Evolutionary conservation across 92 coral and sea anemone species (phyloP), one percentile per base, ranked within the genome.

Genomic region (Anthopleura xanthogrammica): DNA sequence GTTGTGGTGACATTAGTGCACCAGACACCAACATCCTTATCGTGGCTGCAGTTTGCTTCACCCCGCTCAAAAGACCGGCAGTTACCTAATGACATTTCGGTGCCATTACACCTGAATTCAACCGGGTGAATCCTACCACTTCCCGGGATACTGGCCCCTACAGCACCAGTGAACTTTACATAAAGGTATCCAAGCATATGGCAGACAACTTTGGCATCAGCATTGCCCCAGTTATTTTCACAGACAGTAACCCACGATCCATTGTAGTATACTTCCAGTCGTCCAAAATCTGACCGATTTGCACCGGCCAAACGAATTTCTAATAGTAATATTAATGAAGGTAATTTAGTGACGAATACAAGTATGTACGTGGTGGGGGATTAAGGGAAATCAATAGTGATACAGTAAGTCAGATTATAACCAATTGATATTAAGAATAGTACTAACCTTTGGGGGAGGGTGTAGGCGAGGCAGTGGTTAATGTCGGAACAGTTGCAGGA

Each of bases 181-280:
- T 57, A 46, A 2, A 74, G 88, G 48, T 75, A 90, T 5, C 90
- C 88, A 75, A 90, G 42, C 89, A 87, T 87, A 6, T 91, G 90
- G 57, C 93, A 90, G 40, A 88, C 91, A n/a, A 90, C 93, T 48
- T 78, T 62, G 2, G 89, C 93, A 71, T 85, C 93, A 22, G 72
- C 75, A 9, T 58, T 81, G 85, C 80, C 93, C 93, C 93, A 90
- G 9, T 68, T 54, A 78, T 87, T 87, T 24, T 52, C 85, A 41
- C 93, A 90, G 1, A 90, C 74, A 64, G 94, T 91, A 17, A 91
- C 94, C 94, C 94, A 91, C 4, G 77, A 80, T 24, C 80, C 80
- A 70, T 70, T 78, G 60, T 91, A 62, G 29, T 52, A 52, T 77
- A 91, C 87, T 73, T 91, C 94, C 14, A 91, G 78, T 22, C 91